Evolutionary conservation across 2,797 vertebrate species (phyloP).

Genomic region (Anomalospiza imberbis): DNA sequence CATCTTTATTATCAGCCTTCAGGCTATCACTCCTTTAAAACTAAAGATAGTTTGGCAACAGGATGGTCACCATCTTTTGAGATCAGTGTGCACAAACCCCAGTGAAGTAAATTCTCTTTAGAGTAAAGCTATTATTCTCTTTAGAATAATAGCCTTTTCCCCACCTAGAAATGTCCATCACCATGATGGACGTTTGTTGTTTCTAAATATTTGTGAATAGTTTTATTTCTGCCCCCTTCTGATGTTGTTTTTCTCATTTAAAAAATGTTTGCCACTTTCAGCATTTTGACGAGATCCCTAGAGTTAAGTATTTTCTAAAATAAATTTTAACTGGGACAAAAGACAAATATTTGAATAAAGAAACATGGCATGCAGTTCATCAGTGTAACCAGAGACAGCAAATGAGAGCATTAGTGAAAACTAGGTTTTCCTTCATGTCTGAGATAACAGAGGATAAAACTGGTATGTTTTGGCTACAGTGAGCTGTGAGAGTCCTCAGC

Average conservation of each 20-base stretch:
- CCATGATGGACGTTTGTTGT: rapidly evolving
- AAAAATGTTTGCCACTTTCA: background rate
- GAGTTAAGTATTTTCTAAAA: background rate
- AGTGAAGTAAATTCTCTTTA: background rate
- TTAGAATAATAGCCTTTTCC: background rate
- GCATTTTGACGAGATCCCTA: background rate
- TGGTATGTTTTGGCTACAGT: background rate
- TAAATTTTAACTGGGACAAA: background rate
- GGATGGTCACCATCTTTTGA: background rate
- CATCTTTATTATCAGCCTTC: background rate
- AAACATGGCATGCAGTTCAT: background rate
- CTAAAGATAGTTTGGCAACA: background rate
- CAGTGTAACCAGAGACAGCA: background rate
- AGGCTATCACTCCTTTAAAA: background rate
- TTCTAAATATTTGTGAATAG: background rate
- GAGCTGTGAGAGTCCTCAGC: background rate
- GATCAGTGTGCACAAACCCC: background rate
- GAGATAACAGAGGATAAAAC: background rate
- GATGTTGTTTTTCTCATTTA: background rate
- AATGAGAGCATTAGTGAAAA: background rate
- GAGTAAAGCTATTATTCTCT: no score
- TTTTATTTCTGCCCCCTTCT: background rate
- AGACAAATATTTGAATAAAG: background rate
- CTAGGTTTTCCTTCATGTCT: background rate
- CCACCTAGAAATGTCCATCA: background rate